Conservation (phyloP, 2,113 vertebrate species). For the Phodopus roborovskii region DNA sequence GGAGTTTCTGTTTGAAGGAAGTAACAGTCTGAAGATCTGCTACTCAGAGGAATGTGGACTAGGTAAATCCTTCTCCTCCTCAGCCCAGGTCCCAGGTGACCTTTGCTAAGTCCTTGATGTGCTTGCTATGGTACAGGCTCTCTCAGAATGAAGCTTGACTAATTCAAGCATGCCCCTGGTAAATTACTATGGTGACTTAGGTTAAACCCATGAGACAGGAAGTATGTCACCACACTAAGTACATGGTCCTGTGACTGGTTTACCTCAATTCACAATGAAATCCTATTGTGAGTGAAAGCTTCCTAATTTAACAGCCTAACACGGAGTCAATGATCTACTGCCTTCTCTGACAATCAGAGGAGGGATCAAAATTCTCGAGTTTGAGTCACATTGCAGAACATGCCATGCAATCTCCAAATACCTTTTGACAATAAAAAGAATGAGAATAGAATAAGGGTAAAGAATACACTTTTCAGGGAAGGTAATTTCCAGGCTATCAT, state of each 20-base stretch:
- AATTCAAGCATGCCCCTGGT: not conserved
- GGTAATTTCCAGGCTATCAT: not conserved
- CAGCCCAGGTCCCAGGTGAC: not conserved
- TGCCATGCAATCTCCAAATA: not conserved
- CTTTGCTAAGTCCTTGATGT: not conserved
- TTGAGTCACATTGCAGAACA: not conserved
- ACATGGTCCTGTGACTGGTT: not conserved
- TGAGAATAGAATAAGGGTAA: fast-evolving
- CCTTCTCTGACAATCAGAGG: not conserved
- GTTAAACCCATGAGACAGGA: not conserved
- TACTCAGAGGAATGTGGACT: not conserved
- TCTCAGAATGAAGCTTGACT: not conserved
- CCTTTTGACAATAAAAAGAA: not conserved
- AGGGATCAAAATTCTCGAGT: not conserved
- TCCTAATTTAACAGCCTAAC: not conserved
- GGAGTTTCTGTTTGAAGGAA: not conserved
- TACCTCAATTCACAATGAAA: not conserved
- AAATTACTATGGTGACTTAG: not conserved
- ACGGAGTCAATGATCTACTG: not conserved
- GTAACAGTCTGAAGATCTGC: not conserved
- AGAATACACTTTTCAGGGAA: not conserved
- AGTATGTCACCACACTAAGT: not conserved
- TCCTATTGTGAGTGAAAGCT: not conserved
- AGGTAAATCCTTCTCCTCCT: not conserved
- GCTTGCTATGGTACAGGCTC: not conserved